phyloP scores from a whole-genome alignment of 2,797 vertebrate species.

The Myotis findleyi region DNA sequence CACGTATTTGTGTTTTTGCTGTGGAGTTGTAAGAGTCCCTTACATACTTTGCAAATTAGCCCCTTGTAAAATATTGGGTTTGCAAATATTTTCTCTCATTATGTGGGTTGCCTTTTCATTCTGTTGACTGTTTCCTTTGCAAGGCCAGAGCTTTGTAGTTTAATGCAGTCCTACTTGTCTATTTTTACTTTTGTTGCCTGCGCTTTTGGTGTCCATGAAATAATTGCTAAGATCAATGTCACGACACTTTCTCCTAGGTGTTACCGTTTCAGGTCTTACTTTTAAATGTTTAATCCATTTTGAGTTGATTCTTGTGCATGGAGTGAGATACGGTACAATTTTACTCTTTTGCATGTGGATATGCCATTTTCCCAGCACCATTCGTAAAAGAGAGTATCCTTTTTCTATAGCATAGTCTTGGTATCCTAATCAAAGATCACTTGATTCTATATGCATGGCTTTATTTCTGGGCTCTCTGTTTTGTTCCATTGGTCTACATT shows the following conservation, averaged over 20 bases:
- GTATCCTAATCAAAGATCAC: neutral
- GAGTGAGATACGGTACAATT: neutral
- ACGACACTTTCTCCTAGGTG: neutral
- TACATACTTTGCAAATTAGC: neutral
- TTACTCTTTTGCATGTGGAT: neutral
- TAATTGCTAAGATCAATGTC: neutral
- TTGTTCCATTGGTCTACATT: neutral
- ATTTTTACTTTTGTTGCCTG: neutral
- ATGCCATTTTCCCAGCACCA: neutral
- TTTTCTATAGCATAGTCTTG: neutral
- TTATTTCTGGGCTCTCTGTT: neutral
- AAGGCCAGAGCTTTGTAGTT: neutral
- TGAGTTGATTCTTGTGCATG: neutral
- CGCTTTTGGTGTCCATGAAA: neutral
- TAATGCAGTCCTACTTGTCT: neutral
- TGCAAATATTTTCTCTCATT: neutral
- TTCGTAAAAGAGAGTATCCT: neutral
- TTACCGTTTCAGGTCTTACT: neutral
- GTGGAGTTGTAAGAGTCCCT: neutral
- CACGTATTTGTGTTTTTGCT: neutral
- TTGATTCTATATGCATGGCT: neutral
- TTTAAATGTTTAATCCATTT: slow-evolving; percentile 12
- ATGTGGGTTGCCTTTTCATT: neutral
- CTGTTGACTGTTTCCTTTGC: neutral
- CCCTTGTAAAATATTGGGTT: neutral